Evolutionary conservation across 2,113 vertebrate genomes (phyloP).

Genomic region (Plestiodon gilberti): DNA sequence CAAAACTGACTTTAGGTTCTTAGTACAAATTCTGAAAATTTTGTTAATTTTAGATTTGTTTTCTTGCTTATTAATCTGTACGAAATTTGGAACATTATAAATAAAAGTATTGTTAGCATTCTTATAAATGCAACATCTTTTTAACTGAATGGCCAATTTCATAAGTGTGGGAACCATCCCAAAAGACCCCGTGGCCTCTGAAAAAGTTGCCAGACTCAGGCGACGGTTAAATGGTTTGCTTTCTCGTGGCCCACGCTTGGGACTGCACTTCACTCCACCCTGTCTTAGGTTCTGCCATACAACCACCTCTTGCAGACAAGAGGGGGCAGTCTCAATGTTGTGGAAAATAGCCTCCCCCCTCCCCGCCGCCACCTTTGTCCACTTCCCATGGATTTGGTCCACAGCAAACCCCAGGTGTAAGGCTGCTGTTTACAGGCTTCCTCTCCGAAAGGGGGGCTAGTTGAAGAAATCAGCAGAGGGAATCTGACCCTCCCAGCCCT

Average conservation of each 20-base stretch:
- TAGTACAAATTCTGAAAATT: neutral
- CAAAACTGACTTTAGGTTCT: neutral
- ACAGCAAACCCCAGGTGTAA: neutral
- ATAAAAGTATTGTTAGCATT: no score
- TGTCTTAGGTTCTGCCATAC: neutral
- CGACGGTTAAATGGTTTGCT: neutral
- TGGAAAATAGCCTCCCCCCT: neutral
- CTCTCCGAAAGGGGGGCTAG: neutral
- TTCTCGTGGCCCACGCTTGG: neutral
- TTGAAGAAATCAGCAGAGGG: neutral
- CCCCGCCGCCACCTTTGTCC: neutral
- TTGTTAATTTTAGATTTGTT: neutral
- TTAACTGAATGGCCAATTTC: no score
- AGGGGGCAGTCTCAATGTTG: neutral
- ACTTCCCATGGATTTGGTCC: neutral
- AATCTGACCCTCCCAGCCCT: neutral
- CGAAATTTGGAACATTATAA: no score
- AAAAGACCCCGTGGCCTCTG: neutral
- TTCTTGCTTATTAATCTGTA: no score
- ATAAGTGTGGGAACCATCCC: neutral
- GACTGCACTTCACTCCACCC: neutral
- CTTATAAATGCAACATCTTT: no score
- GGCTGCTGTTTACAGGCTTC: neutral
- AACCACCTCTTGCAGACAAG: neutral
- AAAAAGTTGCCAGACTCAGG: neutral